Evolutionary conservation across 1,140 invertebrate genomes (phyloP), one percentile per base, ranked within the genome.

Genomic region (Trachymyrmex cornetzi): DNA sequence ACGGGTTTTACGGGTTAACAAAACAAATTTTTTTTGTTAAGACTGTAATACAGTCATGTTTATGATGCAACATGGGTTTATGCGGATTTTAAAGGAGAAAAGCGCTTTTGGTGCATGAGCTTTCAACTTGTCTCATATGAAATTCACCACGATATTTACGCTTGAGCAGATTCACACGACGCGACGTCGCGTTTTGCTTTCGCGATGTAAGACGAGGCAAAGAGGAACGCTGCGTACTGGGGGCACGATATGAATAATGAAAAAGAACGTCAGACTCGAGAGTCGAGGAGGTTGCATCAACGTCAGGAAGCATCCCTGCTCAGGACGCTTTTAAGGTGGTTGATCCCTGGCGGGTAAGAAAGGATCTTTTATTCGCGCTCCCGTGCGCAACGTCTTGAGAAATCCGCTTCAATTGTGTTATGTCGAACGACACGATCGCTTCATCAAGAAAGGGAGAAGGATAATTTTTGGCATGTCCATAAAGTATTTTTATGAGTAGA

Each of bases 161-260:
- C 74, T 71, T 53, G 59, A 74, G 12, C 53, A n/a, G 44, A 12
- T 48, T 44, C 44, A 14, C 64, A 57, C 57, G 48, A 71, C 27
- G 53, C 57, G 48, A 71, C 27, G 53, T 79, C 53, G 50, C 66
- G 55, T 89, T 88, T 89, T 63, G 75, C 66, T 71, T 34, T 88
- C 67, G 24, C 61, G 48, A 85, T n/a, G 14, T n/a, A n/a, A 67
- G 30, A 16, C 24, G 34, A 30, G 34, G n/a, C 1, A 19, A 38
- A 66, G 53, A 66, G 34, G 53, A 50, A 55, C n/a, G 69, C 50
- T 14, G 71, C 22, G 53, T 24, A 38, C 63, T 16, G 50, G 24
- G 16, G 30, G 22, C 53, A 66, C 53, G 64, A 87, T 89, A 89
- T 90, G 85, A 90, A 84, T 87, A 90, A 87, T 87, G 77, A 90